Base-by-base conservation (phyloP, 2,888 invertebrate species). In the Nomada goodeniana region DNA sequence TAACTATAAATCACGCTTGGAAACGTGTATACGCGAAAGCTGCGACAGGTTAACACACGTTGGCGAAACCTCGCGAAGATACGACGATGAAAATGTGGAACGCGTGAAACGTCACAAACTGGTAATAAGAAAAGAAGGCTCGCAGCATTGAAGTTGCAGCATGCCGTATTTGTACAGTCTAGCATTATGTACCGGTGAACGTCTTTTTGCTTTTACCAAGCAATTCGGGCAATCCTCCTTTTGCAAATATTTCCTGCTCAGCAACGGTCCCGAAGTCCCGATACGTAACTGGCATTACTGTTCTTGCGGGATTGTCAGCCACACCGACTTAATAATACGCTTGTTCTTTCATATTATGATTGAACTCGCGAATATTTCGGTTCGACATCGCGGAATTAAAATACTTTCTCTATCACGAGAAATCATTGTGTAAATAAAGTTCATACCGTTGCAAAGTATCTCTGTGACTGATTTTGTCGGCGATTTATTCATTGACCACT, bases 261-360 rank as follows among this genome's bases (percentile, higher is more conserved):
- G 71, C 75, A 75, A 75, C 55, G 71, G 67, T 63, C 63, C 52
- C 69, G 75, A 59, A 75, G 83, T 75, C 60, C 59, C 75, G 55
- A 69, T 70, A 59, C 67, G 53, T 71, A 69, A 63, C 26, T 73
- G 42, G 1, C 52, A 50, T 81, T 76, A 72, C 74, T 70, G 68
- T 78, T 69, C 60, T 63, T 55, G 52, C 50, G 23, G 67, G 52
- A 75, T 82, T 63, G 63, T 26, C 61, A 20, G 53, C 63, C 55
- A 50, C 69, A 9, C 50, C 15, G 7, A 29, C 47, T 36, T 44
- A 59, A 50, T 65, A 65, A 73, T 76, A 65, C 55, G 47, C 59
- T 55, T 47, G 47, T 36, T 36, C 36, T 36, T 36, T 36, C n/a
- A 20, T 42, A 20, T 44, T 60, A 7, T 36, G 20, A 36, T 53